Percentiles rank a stretch among this genome's conserved stretches.
Evolutionary conservation across 2,888 invertebrate genomes (phyloP).

Genomic region (Leptinotarsa peninsularis): DNA sequence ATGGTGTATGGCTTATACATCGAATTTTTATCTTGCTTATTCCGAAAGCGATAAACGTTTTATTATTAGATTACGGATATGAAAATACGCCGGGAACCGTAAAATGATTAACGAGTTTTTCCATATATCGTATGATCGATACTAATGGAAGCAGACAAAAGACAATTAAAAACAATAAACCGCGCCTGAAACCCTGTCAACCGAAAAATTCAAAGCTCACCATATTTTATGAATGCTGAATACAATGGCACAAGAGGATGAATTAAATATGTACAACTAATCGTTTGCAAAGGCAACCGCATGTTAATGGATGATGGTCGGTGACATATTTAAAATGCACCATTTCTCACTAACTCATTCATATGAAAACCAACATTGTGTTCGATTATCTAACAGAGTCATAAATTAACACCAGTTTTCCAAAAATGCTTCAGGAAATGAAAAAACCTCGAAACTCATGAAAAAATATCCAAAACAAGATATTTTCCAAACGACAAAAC

Average conservation of each 20-base stretch:
- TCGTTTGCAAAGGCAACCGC: background rate
- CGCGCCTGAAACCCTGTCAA: background rate
- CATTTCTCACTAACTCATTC: no score
- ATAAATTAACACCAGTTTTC: no score
- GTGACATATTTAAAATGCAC: background rate
- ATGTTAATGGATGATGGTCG: background rate
- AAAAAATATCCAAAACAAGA: no score
- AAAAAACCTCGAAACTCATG: no score
- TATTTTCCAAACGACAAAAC: no score
- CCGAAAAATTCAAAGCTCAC: background rate
- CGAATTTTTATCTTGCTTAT: slow-evolving; percentile 2
- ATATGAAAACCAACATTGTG: no score
- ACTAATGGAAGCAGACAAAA: background rate
- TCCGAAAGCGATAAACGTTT: background rate
- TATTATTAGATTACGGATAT: slow-evolving; percentile 13
- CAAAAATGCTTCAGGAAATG: no score
- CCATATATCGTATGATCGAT: slow-evolving; percentile 1
- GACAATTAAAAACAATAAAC: slow-evolving; percentile 9
- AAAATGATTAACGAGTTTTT: slow-evolving; percentile 10
- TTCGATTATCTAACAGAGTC: no score
- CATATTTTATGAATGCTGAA: background rate
- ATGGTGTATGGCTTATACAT: background rate
- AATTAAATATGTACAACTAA: background rate
- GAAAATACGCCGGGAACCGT: background rate
- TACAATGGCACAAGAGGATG: background rate